phyloP scores from a whole-genome alignment of 2,113 vertebrate species.

The Paracanthobrama guichenoti region DNA sequence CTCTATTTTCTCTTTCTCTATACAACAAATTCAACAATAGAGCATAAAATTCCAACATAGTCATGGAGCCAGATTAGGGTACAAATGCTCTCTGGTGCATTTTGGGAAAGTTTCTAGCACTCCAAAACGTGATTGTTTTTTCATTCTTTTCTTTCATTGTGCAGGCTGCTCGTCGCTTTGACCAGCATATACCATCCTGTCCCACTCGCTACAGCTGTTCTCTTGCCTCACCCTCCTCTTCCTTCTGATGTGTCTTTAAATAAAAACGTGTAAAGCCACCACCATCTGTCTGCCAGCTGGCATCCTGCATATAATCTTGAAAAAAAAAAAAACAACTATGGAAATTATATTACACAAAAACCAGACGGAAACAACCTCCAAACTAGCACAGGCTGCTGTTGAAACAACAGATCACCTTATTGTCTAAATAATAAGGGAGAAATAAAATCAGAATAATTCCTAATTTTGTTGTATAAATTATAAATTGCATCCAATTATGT shows the following conservation, averaged over 20 bases:
- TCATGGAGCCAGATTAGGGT: background rate
- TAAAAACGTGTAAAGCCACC: conserved; percentile 75
- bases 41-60: background rate
- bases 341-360: conserved; percentile 83
- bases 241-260: conserved; percentile 76
- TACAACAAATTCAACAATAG: background rate
- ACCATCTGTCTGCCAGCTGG: conserved; percentile 83
- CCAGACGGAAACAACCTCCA: conserved; percentile 79
- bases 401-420: conserved; percentile 74
- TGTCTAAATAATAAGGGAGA: conserved; percentile 74
- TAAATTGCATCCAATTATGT: conserved; percentile 2
- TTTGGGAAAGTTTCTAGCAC: background rate
- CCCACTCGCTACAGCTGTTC: conserved; percentile 74
- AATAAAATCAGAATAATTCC: background rate
- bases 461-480: background rate
- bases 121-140: background rate
- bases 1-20: background rate
- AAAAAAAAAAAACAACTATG: conserved; percentile 72
- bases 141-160: conserved; percentile 16
- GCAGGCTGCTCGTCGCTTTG: conserved; percentile 53
- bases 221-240: conserved; percentile 64
- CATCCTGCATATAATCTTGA: conserved; percentile 79
- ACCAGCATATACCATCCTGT: conserved; percentile 63
- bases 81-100: conserved; percentile 9
- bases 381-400: conserved; percentile 70